Evolutionary conservation across 2,797 vertebrate species (phyloP).

Genomic region (Cyprinella venusta): DNA sequence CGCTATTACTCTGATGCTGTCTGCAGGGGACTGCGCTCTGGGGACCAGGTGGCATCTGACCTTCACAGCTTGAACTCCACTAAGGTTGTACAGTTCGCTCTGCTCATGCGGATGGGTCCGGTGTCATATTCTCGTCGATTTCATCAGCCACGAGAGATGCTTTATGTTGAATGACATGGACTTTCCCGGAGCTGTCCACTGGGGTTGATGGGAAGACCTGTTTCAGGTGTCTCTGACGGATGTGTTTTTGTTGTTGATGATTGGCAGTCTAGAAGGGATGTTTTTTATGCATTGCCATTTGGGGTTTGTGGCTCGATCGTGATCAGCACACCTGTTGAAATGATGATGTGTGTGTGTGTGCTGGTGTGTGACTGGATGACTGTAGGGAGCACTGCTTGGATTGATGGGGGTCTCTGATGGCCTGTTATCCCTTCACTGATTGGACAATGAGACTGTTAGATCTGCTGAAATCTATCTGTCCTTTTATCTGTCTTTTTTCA

Average conservation of each 20-base stretch:
- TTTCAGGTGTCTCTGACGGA: not conserved
- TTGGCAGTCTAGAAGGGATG: not conserved
- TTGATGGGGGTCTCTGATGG: slow-evolving; percentile 8
- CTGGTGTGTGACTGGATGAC: slow-evolving; percentile 23
- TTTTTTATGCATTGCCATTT: slow-evolving; percentile 30
- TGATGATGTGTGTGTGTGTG: slow-evolving; percentile 1
- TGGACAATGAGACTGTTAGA: not conserved
- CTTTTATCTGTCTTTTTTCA: not conserved
- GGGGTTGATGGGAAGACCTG: slow-evolving; percentile 25
- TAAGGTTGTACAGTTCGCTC: not conserved
- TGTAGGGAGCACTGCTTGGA: not conserved
- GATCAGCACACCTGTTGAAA: slow-evolving; percentile 21
- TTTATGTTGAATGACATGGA: slow-evolving; percentile 14
- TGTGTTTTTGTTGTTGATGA: slow-evolving; percentile 33
- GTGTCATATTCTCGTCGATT: not conserved
- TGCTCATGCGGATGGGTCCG: slow-evolving; percentile 1
- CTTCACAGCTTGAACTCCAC: slow-evolving; percentile 16
- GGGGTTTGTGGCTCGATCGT: slow-evolving; percentile 9
- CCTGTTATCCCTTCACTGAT: not conserved
- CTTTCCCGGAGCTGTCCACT: not conserved
- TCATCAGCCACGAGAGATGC: not conserved
- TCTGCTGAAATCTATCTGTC: not conserved
- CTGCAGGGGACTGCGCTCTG: slow-evolving; percentile 23
- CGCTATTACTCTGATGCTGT: slow-evolving; percentile 29
- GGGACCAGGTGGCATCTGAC: slow-evolving; percentile 25